Base-by-base conservation (phyloP, 2,888 invertebrate species). In the Phyllotreta striolata region DNA sequence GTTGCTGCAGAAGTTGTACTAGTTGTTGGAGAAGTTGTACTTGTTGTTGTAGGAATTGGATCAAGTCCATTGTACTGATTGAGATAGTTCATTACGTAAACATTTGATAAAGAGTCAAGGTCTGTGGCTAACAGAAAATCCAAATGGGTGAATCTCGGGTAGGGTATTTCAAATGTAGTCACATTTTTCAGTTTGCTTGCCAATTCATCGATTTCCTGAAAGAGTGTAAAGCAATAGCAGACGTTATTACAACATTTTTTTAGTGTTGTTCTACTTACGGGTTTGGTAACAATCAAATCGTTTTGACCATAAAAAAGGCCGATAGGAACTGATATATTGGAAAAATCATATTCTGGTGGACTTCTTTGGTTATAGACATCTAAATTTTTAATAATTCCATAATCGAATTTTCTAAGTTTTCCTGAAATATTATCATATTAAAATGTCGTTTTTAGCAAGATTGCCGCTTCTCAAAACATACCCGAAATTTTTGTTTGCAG, bases 171-270 rank as follows among this genome's bases (percentile, higher is more conserved):
- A 4, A 24, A 24, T 4, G 24, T 24, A 24, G 24, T 24, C 4
- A 4, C 64, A 44, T 72, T 86, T 4, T 79, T 79, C 47, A 91
- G 76, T 62, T 81, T 78, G 6, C 79, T 76, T 40, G 84, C 81
- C 55, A 89, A 74, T 13, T 81, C 77, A 43, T 84, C 78, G 0
- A 89, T 86, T 61, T 89, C 88, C 66, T 78, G 77, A 2, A 84
- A 66, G 46, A 54, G 83, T 55, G 6, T 12, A 7, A 37, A 56
- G 44, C n/a, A 55, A 43, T 37, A 13, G 24, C 2, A 14, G 7
- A n/a, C n/a, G n/a, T n/a, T n/a, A n/a, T n/a, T n/a, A n/a, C 4
- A 24, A 24, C 24, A 24, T 24, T 24, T 24, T 24, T 24, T 24
- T 24, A 4, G 24, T 24, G 4, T 38, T 38, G 34, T 6, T 8